Conservation (phyloP, 2,113 vertebrate species). For the Pachycephala philippinensis region DNA sequence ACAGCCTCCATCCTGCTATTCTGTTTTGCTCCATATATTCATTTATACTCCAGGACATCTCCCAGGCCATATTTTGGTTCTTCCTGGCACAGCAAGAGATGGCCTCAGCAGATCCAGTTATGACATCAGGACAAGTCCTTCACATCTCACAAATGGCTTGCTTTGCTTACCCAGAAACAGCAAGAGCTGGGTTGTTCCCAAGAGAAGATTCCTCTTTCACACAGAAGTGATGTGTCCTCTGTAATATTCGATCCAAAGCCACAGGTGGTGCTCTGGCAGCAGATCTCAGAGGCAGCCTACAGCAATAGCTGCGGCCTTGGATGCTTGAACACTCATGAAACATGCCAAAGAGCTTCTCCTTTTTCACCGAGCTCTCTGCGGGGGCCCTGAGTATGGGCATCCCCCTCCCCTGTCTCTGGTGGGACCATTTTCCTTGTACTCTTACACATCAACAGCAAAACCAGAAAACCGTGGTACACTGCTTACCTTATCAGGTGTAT, state of each 20-base stretch:
- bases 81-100: background rate
- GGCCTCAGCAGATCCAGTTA: background rate
- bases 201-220: background rate
- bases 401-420: background rate
- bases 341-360: background rate
- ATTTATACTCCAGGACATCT: background rate
- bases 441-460: background rate
- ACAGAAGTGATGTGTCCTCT: background rate
- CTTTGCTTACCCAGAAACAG: background rate
- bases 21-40: background rate
- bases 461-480: background rate
- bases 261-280: background rate
- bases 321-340: background rate
- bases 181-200: background rate
- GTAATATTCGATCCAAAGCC: background rate
- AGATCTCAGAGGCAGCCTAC: background rate
- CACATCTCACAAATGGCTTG: background rate
- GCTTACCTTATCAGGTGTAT: background rate
- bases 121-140: background rate
- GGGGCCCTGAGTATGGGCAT: background rate
- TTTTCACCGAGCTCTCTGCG: background rate
- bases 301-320: background rate
- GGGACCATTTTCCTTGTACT: background rate
- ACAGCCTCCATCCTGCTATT: background rate
- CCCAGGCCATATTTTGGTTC: background rate